Evolutionary conservation across 1,140 invertebrate genomes (phyloP), one percentile per base, ranked within the genome.

Genomic region (Argopecten irradians): DNA sequence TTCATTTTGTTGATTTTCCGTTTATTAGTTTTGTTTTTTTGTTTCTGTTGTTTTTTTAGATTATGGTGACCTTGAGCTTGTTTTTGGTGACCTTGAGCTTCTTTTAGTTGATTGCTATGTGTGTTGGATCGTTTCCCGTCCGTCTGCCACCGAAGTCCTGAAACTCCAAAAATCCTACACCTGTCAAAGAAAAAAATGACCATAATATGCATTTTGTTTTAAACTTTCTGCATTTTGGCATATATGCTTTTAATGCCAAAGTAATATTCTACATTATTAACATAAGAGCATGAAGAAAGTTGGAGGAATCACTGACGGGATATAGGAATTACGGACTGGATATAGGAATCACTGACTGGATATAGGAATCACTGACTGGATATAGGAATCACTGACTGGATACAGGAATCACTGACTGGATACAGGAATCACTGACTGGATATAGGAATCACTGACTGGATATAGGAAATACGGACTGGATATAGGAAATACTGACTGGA

Each of bases 41-140:
- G 55, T 71, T 71, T 71, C 55, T 71, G 55, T 71, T 22, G n/a
- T 71, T 16, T 71, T 71, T 71, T n/a, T 71, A 71, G 55, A 71
- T 71, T 71, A 71, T 71, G 55, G 55, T 71, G 55, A 71, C 55
- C 55, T 71, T 71, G 55, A 71, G n/a, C 55, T 8, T 71, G 55
- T 71, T 71, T 71, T 16, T 71, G 55, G n/a, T 71, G 55, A 71
- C 55, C 55, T 71, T 71, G 55, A 71, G 55, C 55, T 71, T 71
- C 5, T 71, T n/a, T 71, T n/a, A 71, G 55, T 71, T n/a, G 22
- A 22, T 71, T 71, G 22, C 55, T 71, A 71, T 71, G 55, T 71
- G 55, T 71, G 55, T 71, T 22, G 55, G 55, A 71, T 71, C 28
- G 55, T 71, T 71, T 71, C 55, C 55, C 55, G 55, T 71, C 55